Evolutionary conservation across 2,888 invertebrate genomes (phyloP).

Genomic region (Dryadula phaetusa): DNA sequence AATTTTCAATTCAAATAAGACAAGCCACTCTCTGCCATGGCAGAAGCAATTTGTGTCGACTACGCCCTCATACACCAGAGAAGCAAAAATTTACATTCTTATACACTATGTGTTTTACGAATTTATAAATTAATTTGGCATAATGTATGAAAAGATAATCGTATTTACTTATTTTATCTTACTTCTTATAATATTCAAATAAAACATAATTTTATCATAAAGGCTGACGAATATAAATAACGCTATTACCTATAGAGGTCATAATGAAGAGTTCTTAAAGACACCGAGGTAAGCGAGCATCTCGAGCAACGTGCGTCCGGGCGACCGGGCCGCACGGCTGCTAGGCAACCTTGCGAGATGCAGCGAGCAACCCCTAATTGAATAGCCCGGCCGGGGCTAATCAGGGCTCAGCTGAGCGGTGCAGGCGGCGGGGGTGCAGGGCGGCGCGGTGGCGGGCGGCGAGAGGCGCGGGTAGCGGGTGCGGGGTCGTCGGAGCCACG

Average conservation of each 20-base stretch:
- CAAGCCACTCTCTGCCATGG: constrained; percentile 39
- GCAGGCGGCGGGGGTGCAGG: constrained; percentile 54
- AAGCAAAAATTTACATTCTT: not conserved
- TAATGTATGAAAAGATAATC: not conserved
- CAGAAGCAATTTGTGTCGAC: constrained; percentile 39
- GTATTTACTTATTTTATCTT: not conserved
- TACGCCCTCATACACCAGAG: constrained; percentile 34
- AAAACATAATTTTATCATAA: not conserved
- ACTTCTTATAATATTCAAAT: no score
- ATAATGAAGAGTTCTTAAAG: constrained; percentile 75
- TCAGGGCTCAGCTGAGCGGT: constrained; percentile 82
- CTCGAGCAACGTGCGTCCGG: constrained; percentile 47
- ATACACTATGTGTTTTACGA: not conserved
- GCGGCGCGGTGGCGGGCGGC: constrained; percentile 57
- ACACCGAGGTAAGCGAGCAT: constrained; percentile 48
- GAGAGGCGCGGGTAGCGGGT: constrained; percentile 64
- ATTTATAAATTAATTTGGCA: not conserved
- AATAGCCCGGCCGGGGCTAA: constrained; percentile 82
- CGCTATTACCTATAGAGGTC: constrained; percentile 63
- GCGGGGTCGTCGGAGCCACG: constrained; percentile 80
- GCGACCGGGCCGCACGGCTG: constrained; percentile 55
- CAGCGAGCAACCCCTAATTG: constrained; percentile 81
- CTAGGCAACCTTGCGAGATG: constrained; percentile 66
- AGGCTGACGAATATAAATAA: constrained; percentile 64
- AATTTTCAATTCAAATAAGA: constrained; percentile 60